phyloP scores from a whole-genome alignment of 2,113 vertebrate genomes.

The Poicephalus gulielmi region DNA sequence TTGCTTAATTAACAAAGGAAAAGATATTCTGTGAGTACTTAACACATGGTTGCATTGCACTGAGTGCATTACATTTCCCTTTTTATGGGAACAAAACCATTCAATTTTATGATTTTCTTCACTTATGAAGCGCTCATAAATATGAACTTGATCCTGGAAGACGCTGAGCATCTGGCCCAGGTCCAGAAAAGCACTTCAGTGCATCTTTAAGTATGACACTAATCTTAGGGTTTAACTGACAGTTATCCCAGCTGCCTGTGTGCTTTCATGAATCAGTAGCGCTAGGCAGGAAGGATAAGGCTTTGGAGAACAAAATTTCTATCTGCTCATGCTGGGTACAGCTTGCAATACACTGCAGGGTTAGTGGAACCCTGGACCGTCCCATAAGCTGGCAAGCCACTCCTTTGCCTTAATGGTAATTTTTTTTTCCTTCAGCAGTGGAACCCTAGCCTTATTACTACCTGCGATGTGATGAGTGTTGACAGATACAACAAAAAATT shows the following conservation, averaged over 20 bases:
- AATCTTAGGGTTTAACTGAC: neutral
- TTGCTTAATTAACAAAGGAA: constrained; percentile 12
- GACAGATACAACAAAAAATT: neutral
- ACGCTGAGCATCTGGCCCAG: neutral
- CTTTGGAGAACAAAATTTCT: neutral
- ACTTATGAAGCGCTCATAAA: constrained; percentile 9
- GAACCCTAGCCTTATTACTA: neutral
- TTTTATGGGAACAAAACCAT: constrained; percentile 1
- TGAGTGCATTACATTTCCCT: neutral
- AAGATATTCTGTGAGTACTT: neutral
- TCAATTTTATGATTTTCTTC: constrained; percentile 42
- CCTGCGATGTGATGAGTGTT: neutral
- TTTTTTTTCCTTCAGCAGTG: neutral
- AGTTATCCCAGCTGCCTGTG: neutral
- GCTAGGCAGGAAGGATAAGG: neutral
- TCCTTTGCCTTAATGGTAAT: neutral
- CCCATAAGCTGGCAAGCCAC: neutral
- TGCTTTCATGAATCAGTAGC: neutral
- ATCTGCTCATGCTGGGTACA: neutral
- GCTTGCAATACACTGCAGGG: neutral
- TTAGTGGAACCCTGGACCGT: neutral
- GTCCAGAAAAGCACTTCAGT: constrained; percentile 39
- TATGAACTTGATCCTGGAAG: constrained; percentile 13
- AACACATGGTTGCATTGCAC: constrained; percentile 10
- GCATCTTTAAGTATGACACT: neutral